phyloP scores from a whole-genome alignment of 2,113 vertebrate genomes.

The Pardalotus punctatus region DNA sequence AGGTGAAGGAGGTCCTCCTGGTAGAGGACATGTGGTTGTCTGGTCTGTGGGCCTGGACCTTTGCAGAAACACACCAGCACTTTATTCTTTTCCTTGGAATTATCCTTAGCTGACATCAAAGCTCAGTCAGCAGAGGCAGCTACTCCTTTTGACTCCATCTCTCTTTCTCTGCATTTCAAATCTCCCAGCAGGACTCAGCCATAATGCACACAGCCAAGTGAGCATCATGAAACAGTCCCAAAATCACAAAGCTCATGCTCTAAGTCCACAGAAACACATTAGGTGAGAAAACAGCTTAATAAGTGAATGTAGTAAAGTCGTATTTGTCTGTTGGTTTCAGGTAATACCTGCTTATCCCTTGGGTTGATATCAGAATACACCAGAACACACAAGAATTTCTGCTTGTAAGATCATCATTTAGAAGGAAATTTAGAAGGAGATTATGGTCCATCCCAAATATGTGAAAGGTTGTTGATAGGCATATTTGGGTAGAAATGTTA shows the following conservation, averaged over 20 bases:
- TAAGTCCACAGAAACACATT: not conserved
- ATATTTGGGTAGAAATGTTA: not conserved
- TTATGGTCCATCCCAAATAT: not conserved
- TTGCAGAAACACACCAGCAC: not conserved
- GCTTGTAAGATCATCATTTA: not conserved
- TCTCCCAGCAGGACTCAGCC: not conserved
- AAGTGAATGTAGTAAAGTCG: not conserved
- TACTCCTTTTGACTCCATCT: not conserved
- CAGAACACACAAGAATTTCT: not conserved
- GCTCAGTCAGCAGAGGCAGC: not conserved
- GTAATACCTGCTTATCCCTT: not conserved
- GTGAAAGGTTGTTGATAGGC: not conserved
- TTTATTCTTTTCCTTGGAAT: not conserved
- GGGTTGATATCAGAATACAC: not conserved
- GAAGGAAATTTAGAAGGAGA: not conserved
- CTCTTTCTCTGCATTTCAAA: not conserved
- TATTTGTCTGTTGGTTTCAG: not conserved
- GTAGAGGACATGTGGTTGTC: rapidly evolving
- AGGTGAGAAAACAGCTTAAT: not conserved
- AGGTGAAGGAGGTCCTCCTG: not conserved
- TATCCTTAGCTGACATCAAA: not conserved
- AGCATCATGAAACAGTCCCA: not conserved
- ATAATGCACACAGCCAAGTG: rapidly evolving
- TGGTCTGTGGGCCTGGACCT: not conserved
- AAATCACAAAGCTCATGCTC: rapidly evolving